Evolutionary conservation across 1,140 invertebrate genomes (phyloP).

Genomic region (Caenorhabditis latens): DNA sequence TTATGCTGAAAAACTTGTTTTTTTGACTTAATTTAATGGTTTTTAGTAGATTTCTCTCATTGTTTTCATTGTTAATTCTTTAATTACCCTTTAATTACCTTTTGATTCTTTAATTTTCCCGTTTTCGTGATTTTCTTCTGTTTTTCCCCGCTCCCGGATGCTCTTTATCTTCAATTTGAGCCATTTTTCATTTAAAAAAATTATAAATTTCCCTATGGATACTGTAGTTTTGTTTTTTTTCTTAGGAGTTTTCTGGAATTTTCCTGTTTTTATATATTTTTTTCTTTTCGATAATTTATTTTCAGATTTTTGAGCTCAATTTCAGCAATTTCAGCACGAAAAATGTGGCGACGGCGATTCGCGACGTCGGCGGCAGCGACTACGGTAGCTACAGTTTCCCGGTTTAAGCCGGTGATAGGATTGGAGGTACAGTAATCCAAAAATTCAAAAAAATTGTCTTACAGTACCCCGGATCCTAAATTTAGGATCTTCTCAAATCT

Average conservation of each 20-base stretch:
- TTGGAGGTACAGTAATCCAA: not conserved
- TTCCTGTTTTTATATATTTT: too few species aligned
- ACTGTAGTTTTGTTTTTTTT: too few species aligned
- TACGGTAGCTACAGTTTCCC: not conserved
- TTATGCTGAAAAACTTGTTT: too few species aligned
- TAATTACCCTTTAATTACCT: not conserved
- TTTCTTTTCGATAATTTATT: too few species aligned
- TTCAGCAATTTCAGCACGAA: not conserved
- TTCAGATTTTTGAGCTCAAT: too few species aligned
- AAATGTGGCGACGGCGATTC: not conserved
- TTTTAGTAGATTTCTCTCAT: not conserved
- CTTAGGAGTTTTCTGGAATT: too few species aligned
- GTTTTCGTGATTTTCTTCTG: too few species aligned
- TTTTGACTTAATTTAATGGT: not conserved
- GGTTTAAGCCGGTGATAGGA: conserved; percentile 8
- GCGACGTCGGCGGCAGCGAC: not conserved
- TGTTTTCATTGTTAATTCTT: not conserved
- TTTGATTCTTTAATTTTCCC: not conserved
- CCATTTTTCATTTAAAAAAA: not conserved
- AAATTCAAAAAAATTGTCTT: too few species aligned
- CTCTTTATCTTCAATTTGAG: not conserved
- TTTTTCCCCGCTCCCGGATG: not conserved
- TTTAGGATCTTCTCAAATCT: too few species aligned
- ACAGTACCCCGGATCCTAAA: too few species aligned
- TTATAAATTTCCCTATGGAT: too few species aligned